Conservation (phyloP, 2,888 invertebrate species). For the Horisme vitalbata region DNA sequence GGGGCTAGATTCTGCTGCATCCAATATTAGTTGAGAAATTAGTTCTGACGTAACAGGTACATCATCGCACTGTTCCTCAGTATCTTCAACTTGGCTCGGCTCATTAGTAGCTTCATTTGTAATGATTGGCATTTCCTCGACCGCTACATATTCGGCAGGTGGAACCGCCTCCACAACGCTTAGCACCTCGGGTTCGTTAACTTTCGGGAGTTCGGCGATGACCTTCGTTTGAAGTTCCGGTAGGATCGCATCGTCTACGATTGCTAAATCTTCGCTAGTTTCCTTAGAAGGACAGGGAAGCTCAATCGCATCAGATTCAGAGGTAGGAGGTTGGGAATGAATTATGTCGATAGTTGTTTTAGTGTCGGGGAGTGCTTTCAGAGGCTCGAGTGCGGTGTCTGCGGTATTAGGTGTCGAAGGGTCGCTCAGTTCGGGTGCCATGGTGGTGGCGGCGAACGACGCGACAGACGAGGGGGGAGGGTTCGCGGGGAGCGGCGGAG, state of each 20-base stretch:
- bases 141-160: not conserved
- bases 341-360: slow-evolving; percentile 44
- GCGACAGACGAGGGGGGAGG: slow-evolving; percentile 90
- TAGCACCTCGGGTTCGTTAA: not conserved
- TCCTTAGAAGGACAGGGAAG: slow-evolving; percentile 42
- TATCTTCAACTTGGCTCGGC: slow-evolving; percentile 3
- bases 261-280: slow-evolving; percentile 33
- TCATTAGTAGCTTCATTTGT: not conserved
- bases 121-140: not conserved
- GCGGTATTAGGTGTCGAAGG: slow-evolving; percentile 72
- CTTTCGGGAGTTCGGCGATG: slow-evolving; percentile 1
- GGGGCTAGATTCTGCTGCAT: slow-evolving; percentile 6
- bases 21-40: slow-evolving; percentile 1
- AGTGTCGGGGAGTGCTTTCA: slow-evolving; percentile 49
- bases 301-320: slow-evolving; percentile 35
- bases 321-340: slow-evolving; percentile 34
- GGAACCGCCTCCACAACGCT: slow-evolving; percentile 8
- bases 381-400: slow-evolving; percentile 58
- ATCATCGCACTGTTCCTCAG: slow-evolving; percentile 4
- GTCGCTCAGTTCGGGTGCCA: slow-evolving; percentile 80
- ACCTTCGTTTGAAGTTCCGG: slow-evolving; percentile 8
- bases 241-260: slow-evolving; percentile 2
- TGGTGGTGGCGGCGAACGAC: slow-evolving; percentile 87
- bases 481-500: slow-evolving; percentile 88
- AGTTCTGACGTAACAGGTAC: not conserved